Conservation (phyloP, 2,888 invertebrate species). For the Acleris literana region DNA sequence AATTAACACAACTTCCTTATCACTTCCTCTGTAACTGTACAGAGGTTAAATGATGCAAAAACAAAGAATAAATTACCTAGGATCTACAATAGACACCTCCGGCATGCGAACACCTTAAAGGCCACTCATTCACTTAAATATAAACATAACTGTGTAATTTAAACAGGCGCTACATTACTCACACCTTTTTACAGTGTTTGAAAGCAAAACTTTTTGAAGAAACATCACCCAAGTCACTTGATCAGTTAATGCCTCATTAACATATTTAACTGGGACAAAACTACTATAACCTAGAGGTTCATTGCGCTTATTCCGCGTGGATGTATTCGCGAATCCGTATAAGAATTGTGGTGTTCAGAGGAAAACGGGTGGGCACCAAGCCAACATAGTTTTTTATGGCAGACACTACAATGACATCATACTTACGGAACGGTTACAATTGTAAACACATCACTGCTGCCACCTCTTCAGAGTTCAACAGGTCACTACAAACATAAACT, state of each 20-base stretch:
- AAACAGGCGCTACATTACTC: constrained; percentile 35
- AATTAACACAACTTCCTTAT: constrained; percentile 11
- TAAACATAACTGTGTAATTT: constrained; percentile 27
- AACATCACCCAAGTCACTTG: constrained; percentile 31
- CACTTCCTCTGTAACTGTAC: constrained; percentile 3
- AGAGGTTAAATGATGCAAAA: constrained; percentile 21
- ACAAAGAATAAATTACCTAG: constrained; percentile 22
- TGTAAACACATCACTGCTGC: constrained; percentile 80
- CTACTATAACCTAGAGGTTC: constrained; percentile 69
- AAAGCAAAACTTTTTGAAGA: constrained; percentile 30
- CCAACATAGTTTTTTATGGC: constrained; percentile 77
- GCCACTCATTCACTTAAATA: constrained; percentile 17
- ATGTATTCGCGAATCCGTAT: constrained; percentile 65
- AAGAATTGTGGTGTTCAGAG: constrained; percentile 67
- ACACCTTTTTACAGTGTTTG: constrained; percentile 22
- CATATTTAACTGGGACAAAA: constrained; percentile 62
- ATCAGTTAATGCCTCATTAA: constrained; percentile 52
- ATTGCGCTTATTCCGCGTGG: constrained; percentile 69
- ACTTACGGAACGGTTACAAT: constrained; percentile 77
- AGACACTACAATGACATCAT: constrained; percentile 80
- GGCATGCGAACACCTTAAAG: constrained; percentile 14
- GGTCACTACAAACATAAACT: constrained; percentile 45
- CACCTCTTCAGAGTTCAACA: constrained; percentile 54
- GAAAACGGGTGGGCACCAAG: constrained; percentile 82
- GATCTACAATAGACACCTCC: constrained; percentile 20